These are phyloP conservation scores for Harlomillsia oculata DNA, from an alignment of 1,140 invertebrate species.

Conservation along the genomic window DNA sequence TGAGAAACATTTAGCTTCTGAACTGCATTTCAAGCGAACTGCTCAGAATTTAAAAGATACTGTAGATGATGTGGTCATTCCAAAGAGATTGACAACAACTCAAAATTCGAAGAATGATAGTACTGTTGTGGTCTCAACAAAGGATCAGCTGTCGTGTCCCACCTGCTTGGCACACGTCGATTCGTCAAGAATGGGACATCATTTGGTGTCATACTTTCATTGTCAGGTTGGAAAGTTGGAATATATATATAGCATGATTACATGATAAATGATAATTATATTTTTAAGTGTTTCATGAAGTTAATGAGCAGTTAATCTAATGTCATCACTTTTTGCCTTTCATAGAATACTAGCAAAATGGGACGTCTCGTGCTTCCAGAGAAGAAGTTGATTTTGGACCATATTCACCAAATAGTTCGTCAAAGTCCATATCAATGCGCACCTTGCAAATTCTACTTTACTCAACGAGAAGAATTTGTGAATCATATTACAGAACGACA, in stretches of 20 bases:
- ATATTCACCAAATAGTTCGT: constrained; percentile 15
- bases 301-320: no score
- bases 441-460: constrained; percentile 22
- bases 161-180: constrained; percentile 12
- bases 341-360: not conserved
- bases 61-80: not conserved
- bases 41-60: not conserved
- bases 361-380: not conserved
- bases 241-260: not conserved
- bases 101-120: not conserved
- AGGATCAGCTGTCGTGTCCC: constrained; percentile 7
- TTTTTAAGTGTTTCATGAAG: not conserved
- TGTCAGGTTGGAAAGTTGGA: constrained; percentile 8
- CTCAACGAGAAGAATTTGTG: constrained; percentile 6
- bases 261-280: not conserved
- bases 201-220: constrained; percentile 21
- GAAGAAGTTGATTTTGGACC: constrained; percentile 17
- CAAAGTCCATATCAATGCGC: constrained; percentile 16
- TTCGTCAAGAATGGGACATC: constrained; percentile 13
- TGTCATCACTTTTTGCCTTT: not conserved
- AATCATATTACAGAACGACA: constrained; percentile 14
- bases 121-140: not conserved
- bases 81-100: not conserved
- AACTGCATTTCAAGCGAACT: constrained; percentile 19
- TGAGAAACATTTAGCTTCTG: constrained; percentile 16